Conservation (phyloP, 2,113 vertebrate genomes). For the Chaetorhynchus papuensis region DNA sequence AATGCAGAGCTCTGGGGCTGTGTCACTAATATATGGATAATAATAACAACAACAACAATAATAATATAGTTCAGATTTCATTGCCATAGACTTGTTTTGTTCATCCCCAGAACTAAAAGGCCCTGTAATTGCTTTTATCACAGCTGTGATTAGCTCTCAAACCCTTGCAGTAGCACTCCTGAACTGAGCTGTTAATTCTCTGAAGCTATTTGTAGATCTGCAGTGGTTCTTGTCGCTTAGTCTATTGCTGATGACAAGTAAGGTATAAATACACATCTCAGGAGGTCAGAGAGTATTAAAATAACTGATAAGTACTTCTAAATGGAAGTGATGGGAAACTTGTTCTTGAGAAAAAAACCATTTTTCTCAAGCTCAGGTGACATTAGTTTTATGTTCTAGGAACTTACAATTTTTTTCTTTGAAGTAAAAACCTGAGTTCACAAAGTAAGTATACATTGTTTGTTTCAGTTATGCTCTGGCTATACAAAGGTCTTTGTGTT, state of each 20-base stretch:
- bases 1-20: not conserved
- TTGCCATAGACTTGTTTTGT: not conserved
- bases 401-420: not conserved
- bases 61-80: not conserved
- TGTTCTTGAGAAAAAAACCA: not conserved
- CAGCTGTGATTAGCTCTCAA: not conserved
- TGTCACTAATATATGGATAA: not conserved
- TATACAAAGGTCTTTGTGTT: not conserved
- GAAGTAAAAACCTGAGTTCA: not conserved
- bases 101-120: not conserved
- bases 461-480: not conserved
- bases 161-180: not conserved
- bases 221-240: not conserved
- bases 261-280: not conserved
- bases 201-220: not conserved
- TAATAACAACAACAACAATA: not conserved
- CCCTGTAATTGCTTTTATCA: not conserved
- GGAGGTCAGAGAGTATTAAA: not conserved
- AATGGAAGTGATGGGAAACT: not conserved
- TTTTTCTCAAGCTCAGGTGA: not conserved
- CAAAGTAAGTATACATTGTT: not conserved
- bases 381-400: not conserved
- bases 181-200: not conserved
- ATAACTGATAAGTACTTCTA: not conserved
- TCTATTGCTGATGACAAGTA: not conserved